Evolutionary conservation across 2,888 invertebrate species (phyloP), one percentile per base, ranked within the genome.

Genomic region (Dione juno): DNA sequence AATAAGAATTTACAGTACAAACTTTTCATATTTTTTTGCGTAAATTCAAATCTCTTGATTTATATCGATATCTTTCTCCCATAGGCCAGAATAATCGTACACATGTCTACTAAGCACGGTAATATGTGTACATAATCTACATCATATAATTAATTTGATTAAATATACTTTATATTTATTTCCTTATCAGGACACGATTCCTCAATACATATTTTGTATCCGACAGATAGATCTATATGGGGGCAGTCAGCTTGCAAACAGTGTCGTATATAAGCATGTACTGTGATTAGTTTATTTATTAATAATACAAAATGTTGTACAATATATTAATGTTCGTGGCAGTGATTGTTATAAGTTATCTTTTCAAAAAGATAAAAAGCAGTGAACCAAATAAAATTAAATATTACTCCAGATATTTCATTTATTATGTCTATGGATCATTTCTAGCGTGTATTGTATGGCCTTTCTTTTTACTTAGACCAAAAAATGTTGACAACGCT

Each of bases 401-500:
- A 75, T 90, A 82, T 72, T 75, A 87, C 77, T 82, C 83, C 2
- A 80, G 84, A 74, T 88, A 85, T 66, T 78, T 77, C 6, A 68
- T 84, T 48, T 88, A 81, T 68, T 88, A 88, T 71, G 78, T 85
- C 7, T 66, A 74, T 19, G 78, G 81, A 6, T 82, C 81, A 0
- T 1, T 81, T 0, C 11, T 84, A 3, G 70, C 86, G 0, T 79
- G 76, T 61, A 70, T 88, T 2, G 73, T 88, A 41, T 87, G 84
- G 84, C 90, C 90, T 0, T 76, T 80, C n/a, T 89, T 88, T 73
- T 77, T 90, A 58, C 70, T 89, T 0, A 82, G 79, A 3, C 89
- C 90, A 2, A 86, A 77, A 75, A 83, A 85, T 77, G 87, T 91
- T 10, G 84, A 79, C 66, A 94, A 94, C 79, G 79, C 87, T 19